Evolutionary conservation across 2,113 vertebrate species (phyloP), one percentile per base, ranked within the genome.

Genomic region (Aleadryas rufinucha): DNA sequence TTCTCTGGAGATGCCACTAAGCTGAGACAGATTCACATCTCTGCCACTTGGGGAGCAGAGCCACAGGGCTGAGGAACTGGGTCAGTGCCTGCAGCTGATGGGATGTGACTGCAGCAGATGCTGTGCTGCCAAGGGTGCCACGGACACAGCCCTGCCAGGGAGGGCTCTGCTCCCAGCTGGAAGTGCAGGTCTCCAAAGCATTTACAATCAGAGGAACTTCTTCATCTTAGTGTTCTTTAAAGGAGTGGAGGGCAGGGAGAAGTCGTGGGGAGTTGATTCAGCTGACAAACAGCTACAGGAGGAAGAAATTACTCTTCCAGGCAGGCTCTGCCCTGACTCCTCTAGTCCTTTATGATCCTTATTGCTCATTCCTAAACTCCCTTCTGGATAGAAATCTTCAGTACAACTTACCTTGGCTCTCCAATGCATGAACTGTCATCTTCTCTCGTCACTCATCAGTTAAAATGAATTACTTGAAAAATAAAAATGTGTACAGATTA

Each of bases 21-120:
- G 24, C 76, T 42, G 54, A 93, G 84, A 53, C 41, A 79, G 49
- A 61, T 63, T 95, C 83, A 35, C 39, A 21, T 76, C 41, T 83
- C 17, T 86, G 82, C 60, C 47, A 22, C 64, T 35, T 23, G 65
- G 28, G 60, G n/a, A 82, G 23, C 35, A 33, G 47, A 86, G 21
- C 3, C 47, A 28, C 49, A 63, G 39, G 80, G 35, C 84, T 61
- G 41, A n/a, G 52, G 75, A 93, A 42, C 19, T 39, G 79, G 86
- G 81, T 93, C 90, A 89, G 30, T 12, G 75, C 59, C 70, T 13
- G 54, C 41, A 59, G 50, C 11, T 79, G 84, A 86, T 65, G 77
- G 85, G 68, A 85, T 91, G 81, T 91, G 81, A 88, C 69, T 92
- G 86, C 59, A 94, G 24, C 87, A 95, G 88, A 84, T 93, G 90